Evolutionary conservation across 2,888 invertebrate genomes (phyloP), one percentile per base, ranked within the genome.

Genomic region (Macrostomum cliftonense): DNA sequence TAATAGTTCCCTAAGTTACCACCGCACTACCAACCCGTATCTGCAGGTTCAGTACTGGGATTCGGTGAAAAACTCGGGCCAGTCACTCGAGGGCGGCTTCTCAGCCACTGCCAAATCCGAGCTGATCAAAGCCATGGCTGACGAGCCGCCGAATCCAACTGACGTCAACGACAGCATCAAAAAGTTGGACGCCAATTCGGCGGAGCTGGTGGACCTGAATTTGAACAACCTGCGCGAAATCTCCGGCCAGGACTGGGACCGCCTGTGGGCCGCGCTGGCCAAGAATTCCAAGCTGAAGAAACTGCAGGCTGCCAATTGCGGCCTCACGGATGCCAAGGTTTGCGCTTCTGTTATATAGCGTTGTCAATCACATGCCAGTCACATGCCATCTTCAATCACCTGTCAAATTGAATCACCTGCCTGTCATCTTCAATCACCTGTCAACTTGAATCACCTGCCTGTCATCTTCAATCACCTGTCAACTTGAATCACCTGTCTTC

Each of bases 221-320:
- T 85, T 91, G 78, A 99, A 99, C 77, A 99, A 99, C 75, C 95
- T 99, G 75, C 91, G 87, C 80, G 93, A 91, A 68, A 60, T 60
- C 54, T 36, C 12, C 28, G 39, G 38, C 17, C 36, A 47, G 37
- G 37, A 17, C 37, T 43, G 44, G 37, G n/a, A 51, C 19, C 51
- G 50, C 11, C 16, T 50, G n/a, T 49, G 49, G 13, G 49, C 39
- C 16, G 49, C 47, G 16, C 28, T 46, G 7, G 37, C 36, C 4
- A 28, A 20, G 12, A 48, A 48, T 45, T 47, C 47, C 12, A 46
- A 47, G 16, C 46, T 46, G 12, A 7, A 36, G 17, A 47, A 11
- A 19, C 37, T 48, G 13, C 16, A 13, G 17, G 37, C 37, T 47
- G 47, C 47, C 16, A 47, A 46, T 45, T 37, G 28, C 13, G 20